Conservation (phyloP, 2,888 invertebrate genomes). For the Dichetophora obliterata region DNA sequence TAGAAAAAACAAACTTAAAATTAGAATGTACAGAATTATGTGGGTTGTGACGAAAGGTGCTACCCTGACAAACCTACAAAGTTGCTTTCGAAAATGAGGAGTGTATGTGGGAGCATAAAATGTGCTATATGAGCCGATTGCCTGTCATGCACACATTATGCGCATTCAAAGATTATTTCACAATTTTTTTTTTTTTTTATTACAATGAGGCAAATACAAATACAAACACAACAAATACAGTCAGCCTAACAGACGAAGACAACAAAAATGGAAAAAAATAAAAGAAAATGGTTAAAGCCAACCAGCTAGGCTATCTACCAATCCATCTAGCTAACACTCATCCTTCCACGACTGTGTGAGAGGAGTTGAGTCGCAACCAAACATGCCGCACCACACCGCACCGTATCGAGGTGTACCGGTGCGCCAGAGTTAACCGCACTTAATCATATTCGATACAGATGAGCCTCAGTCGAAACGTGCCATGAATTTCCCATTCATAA, state of each 20-base stretch:
- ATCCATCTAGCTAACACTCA: slow-evolving; percentile 1
- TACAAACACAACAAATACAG: background rate
- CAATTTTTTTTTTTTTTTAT: background rate
- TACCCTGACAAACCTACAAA: background rate
- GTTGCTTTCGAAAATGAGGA: background rate
- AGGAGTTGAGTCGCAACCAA: background rate
- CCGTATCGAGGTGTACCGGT: background rate
- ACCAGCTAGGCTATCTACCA: background rate
- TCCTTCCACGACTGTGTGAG: background rate
- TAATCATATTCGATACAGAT: slow-evolving; percentile 42
- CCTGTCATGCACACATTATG: slow-evolving; percentile 37
- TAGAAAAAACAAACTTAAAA: background rate
- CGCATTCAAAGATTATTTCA: slow-evolving; percentile 31
- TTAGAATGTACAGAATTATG: background rate
- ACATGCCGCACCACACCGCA: background rate
- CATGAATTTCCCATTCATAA: slow-evolving; percentile 38
- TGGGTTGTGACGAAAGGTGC: background rate
- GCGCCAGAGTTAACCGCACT: slow-evolving; percentile 25
- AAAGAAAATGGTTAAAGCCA: background rate
- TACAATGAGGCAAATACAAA: slow-evolving; percentile 9
- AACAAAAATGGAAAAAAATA: background rate
- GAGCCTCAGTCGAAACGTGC: slow-evolving; percentile 37
- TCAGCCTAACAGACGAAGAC: background rate
- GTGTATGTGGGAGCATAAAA: background rate
- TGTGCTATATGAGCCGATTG: slow-evolving; percentile 10